Base-by-base conservation (phyloP, 2,797 vertebrate genomes). In the Atherinosoma microstoma region DNA sequence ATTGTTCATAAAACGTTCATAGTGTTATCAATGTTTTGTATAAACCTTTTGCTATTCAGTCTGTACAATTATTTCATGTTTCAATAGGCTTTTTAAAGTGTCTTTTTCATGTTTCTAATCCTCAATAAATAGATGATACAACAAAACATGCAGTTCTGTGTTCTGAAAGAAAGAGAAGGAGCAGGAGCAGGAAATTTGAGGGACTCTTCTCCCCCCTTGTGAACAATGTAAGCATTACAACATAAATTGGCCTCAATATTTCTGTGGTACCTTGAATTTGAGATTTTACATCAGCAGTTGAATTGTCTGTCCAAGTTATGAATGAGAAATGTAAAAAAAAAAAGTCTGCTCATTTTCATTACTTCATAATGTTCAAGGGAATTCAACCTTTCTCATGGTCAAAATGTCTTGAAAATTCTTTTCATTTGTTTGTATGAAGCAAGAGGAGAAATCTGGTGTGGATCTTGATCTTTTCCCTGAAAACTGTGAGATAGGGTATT, bases 41-140 rank as follows among this genome's bases (percentile, higher is more conserved):
- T 67, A 60, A 34, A 61, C 79, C 3, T 89, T 86, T 89, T 90
- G 63, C 67, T 76, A 86, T 79, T 73, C 38, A 67, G 47, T 75
- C 51, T 87, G 18, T 79, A 73, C 0, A 6, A 64, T 66, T 63
- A 64, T 78, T 75, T 83, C 57, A 82, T 82, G 70, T 84, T 84
- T 90, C 84, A 82, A 84, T 64, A 78, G 67, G 70, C 68, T 76
- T 83, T 87, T 78, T 76, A 40, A 66, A 66, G 45, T 78, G 73
- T 84, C 42, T 87, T 89, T 89, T 85, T 85, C 79, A 87, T 89
- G 83, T 91, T 88, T 88, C 74, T 86, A 80, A 92, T 84, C 72
- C 82, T 85, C 40, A 91, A 91, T 89, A 88, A 93, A 92, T 77
- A 71, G 42, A 79, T 67, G 15, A 76, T 34, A 66, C 36, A 79